Percentiles rank a stretch among this genome's conserved stretches.
phyloP scores from a whole-genome alignment of 1,140 invertebrate genomes.

The Penaeus indicus region DNA sequence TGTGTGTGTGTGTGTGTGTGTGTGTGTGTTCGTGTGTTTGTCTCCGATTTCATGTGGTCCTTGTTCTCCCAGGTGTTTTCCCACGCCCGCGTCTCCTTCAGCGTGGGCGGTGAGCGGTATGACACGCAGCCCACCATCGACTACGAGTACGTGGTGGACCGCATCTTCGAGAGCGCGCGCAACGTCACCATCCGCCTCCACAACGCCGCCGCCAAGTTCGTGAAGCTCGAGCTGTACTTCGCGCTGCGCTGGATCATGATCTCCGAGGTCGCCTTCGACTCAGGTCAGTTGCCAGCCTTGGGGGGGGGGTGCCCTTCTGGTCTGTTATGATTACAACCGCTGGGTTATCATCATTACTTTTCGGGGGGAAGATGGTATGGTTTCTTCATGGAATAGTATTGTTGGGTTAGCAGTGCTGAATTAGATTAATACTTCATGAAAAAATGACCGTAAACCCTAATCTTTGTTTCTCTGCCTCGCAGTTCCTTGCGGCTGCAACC shows the following conservation, averaged over 20 bases:
- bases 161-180: constrained; percentile 83
- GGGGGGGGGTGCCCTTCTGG: background rate
- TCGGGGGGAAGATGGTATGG: too few relatives aligned
- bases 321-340: background rate
- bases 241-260: constrained; percentile 88
- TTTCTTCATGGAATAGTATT: background rate
- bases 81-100: constrained; percentile 80
- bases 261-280: constrained; percentile 86
- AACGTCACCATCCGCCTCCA: constrained; percentile 87
- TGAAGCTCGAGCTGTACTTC: constrained; percentile 87
- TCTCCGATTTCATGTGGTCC: too few relatives aligned
- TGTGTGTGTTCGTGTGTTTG: too few relatives aligned
- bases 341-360: background rate
- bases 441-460: background rate
- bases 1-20: too few relatives aligned
- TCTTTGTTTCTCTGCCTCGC: constrained; percentile 66
- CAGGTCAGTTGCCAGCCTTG: constrained; percentile 52
- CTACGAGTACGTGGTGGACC: constrained; percentile 84
- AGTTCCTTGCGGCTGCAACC: constrained; percentile 62
- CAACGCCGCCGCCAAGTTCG: constrained; percentile 81
- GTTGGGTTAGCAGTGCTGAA: constrained; percentile 27
- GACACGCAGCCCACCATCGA: constrained; percentile 74
- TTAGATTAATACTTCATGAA: constrained; percentile 59
- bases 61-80: constrained; percentile 75
- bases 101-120: constrained; percentile 79